These are phyloP conservation scores for Larimichthys crocea DNA, from an alignment of 2,113 vertebrate species.

Conservation along the genomic window DNA sequence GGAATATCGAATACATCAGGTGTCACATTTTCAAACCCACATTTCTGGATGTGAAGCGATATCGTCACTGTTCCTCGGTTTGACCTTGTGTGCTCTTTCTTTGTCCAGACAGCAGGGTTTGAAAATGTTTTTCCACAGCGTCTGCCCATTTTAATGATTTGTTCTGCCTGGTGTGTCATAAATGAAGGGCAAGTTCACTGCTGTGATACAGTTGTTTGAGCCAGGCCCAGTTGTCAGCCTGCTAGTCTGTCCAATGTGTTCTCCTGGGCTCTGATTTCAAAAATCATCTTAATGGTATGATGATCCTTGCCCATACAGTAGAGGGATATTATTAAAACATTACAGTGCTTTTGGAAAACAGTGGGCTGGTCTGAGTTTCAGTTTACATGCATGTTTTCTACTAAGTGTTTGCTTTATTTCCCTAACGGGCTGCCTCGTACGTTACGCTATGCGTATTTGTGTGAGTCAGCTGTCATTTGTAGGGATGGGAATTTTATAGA, in stretches of 20 bases:
- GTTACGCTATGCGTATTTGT: not conserved
- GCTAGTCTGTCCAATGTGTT: not conserved
- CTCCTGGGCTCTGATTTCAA: not conserved
- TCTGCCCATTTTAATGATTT: conserved; percentile 51
- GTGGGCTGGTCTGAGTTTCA: not conserved
- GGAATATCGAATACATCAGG: conserved; percentile 18
- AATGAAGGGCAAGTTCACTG: conserved; percentile 23
- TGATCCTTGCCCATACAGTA: not conserved
- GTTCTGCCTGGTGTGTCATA: conserved; percentile 55
- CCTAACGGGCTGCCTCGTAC: not conserved
- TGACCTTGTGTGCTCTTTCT: conserved; percentile 43
- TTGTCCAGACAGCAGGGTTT: conserved; percentile 47
- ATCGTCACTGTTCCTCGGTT: conserved; percentile 40
- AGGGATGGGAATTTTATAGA: too few species aligned
- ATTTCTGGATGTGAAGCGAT: conserved; percentile 21
- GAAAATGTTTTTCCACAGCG: conserved; percentile 54
- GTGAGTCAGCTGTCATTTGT: not conserved
- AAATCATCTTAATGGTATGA: not conserved
- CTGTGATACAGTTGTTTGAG: conserved; percentile 34
- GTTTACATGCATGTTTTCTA: not conserved
- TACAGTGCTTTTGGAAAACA: not conserved
- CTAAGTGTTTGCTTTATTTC: not conserved
- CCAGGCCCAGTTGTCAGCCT: conserved; percentile 12
- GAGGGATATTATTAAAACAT: not conserved
- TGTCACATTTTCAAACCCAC: conserved; percentile 27